Percentiles rank a stretch among this genome's conserved stretches.
Evolutionary conservation across 2,113 vertebrate genomes (phyloP).

Genomic region (Thomomys bottae): DNA sequence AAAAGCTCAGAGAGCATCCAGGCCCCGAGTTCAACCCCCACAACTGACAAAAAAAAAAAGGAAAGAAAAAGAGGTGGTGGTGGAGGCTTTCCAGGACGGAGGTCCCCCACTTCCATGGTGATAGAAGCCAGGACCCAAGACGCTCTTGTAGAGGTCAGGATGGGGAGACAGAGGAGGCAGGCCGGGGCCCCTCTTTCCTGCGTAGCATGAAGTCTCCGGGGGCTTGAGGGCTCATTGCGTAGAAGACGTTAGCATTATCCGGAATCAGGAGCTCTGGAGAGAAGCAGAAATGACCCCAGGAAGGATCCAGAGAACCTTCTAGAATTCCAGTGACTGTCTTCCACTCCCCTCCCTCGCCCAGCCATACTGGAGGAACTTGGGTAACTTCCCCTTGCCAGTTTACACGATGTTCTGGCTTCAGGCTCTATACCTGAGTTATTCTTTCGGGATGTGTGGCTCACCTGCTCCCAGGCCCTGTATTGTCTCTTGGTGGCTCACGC

Average conservation of each 20-base stretch:
- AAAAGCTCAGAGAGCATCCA: no score
- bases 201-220: constrained; percentile 90
- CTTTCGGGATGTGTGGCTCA: no score
- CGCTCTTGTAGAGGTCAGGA: constrained; percentile 18
- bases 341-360: background rate
- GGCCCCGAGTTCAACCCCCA: no score
- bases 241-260: constrained; percentile 92
- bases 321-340: background rate
- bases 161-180: background rate
- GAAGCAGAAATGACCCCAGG: background rate
- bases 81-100: background rate
- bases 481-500: no score
- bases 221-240: constrained; percentile 89
- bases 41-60: no score
- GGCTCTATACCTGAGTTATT: background rate
- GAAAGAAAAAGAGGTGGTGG: no score
- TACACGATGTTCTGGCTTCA: background rate
- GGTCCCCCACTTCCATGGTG: background rate
- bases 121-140: background rate
- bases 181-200: constrained; percentile 45
- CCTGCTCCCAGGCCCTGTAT: no score
- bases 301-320: background rate
- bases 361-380: background rate
- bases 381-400: background rate
- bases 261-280: constrained; percentile 90